Percentiles rank a stretch among this genome's conserved stretches.
Conservation (phyloP, 2,888 invertebrate species). For the Caenorhabditis zanzibari region DNA sequence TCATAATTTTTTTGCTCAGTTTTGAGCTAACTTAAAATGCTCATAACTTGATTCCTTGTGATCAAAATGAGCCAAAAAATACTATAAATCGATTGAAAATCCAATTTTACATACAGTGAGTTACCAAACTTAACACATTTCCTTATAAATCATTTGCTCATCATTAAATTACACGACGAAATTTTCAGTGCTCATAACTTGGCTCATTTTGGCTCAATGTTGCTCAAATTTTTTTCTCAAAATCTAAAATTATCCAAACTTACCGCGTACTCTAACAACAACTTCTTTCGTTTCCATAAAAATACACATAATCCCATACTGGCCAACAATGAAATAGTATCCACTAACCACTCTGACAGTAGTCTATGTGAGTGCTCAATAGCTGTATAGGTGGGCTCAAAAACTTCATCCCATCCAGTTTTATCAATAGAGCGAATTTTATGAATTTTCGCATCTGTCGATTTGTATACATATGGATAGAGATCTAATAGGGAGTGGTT, state of each 20-base stretch:
- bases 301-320: constrained; percentile 42
- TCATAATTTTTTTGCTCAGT: no score
- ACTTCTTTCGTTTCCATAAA: constrained; percentile 43
- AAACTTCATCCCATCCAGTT: constrained; percentile 65
- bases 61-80: background rate
- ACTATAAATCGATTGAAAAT: no score
- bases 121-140: no score
- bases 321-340: constrained; percentile 36
- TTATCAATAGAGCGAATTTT: constrained; percentile 27
- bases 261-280: constrained; percentile 48
- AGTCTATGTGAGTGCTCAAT: constrained; percentile 47
- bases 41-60: background rate
- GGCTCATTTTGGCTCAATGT: background rate
- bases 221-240: background rate
- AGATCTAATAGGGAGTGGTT: constrained; percentile 38
- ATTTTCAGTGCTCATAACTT: background rate
- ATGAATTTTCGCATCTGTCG: constrained; percentile 31
- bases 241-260: background rate
- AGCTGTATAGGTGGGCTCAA: constrained; percentile 55
- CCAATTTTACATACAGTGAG: no score
- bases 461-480: constrained; percentile 50
- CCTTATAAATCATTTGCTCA: no score
- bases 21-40: no score
- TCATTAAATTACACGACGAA: no score
- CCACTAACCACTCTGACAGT: constrained; percentile 51